phyloP scores from a whole-genome alignment of 1,140 invertebrate species.

The Grapholita molesta region DNA sequence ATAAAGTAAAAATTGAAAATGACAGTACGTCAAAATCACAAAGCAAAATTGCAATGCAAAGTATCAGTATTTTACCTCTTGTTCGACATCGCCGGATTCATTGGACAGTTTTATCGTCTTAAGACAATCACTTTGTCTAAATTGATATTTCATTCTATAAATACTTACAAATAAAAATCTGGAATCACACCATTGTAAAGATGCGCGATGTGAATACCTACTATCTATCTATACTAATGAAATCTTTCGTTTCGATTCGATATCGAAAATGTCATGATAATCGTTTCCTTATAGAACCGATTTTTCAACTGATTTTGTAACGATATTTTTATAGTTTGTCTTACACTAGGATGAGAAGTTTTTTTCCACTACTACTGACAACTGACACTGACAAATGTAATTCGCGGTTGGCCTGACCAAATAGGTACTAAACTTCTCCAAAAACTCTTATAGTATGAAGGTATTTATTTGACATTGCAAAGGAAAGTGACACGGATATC shows the following conservation, averaged over 20 bases:
- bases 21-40: slow-evolving; percentile 67
- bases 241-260: slow-evolving; percentile 10
- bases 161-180: slow-evolving; percentile 79
- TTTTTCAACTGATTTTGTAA: not conserved
- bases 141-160: slow-evolving; percentile 75
- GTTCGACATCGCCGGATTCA: slow-evolving; percentile 44
- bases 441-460: too few relatives aligned
- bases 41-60: slow-evolving; percentile 47
- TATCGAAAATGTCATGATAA: slow-evolving; percentile 6
- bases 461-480: too few relatives aligned
- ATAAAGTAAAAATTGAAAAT: slow-evolving; percentile 73
- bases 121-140: slow-evolving; percentile 57
- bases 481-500: too few relatives aligned
- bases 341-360: too few relatives aligned
- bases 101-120: slow-evolving; percentile 51
- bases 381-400: too few relatives aligned
- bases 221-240: slow-evolving; percentile 13
- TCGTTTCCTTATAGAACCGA: not conserved
- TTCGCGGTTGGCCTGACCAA: too few relatives aligned
- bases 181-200: slow-evolving; percentile 78
- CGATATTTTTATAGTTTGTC: not conserved
- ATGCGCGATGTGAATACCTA: slow-evolving; percentile 21
- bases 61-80: slow-evolving; percentile 52
- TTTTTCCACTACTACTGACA: too few relatives aligned
- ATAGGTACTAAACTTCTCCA: too few relatives aligned